Conservation (phyloP, 2,888 invertebrate species). For the Apomyelois bistriatella region DNA sequence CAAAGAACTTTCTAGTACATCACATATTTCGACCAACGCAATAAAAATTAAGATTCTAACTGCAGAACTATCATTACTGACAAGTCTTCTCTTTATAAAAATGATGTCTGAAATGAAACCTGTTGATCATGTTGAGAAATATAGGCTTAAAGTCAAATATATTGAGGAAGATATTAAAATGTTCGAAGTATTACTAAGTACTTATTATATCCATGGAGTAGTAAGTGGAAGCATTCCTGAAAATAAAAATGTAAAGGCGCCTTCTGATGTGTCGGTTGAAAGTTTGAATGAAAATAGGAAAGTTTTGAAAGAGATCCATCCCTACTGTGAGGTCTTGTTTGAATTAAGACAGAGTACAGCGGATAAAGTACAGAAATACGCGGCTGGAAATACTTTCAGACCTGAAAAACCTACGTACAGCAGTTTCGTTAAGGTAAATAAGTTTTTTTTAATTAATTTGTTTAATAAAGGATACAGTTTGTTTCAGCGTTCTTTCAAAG, state of each 20-base stretch:
- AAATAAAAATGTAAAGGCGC: constrained; percentile 44
- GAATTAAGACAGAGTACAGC: constrained; percentile 53
- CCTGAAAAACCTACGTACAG: constrained; percentile 73
- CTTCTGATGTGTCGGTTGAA: constrained; percentile 40
- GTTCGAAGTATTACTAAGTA: constrained; percentile 75
- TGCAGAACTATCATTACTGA: constrained; percentile 51
- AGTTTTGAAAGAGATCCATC: constrained; percentile 61
- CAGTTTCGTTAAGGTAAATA: constrained; percentile 74
- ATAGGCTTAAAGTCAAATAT: constrained; percentile 85
- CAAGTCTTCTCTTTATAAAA: constrained; percentile 78
- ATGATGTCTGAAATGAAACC: constrained; percentile 82
- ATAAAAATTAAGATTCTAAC: constrained; percentile 42
- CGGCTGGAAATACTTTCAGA: constrained; percentile 77
- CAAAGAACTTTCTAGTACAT: constrained; percentile 29
- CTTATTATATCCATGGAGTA: constrained; percentile 78
- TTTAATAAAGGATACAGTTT: too few species aligned
- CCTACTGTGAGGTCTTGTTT: constrained; percentile 63
- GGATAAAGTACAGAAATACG: constrained; percentile 60
- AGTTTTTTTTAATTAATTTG: not conserved
- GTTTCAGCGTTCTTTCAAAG: too few species aligned
- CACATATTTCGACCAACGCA: constrained; percentile 22
- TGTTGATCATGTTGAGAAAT: constrained; percentile 92
- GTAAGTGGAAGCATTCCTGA: constrained; percentile 51
- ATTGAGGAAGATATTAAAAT: constrained; percentile 83
- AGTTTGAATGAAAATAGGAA: constrained; percentile 35